phyloP scores from a whole-genome alignment of 2,888 invertebrate species.

The Microchrysa polita region DNA sequence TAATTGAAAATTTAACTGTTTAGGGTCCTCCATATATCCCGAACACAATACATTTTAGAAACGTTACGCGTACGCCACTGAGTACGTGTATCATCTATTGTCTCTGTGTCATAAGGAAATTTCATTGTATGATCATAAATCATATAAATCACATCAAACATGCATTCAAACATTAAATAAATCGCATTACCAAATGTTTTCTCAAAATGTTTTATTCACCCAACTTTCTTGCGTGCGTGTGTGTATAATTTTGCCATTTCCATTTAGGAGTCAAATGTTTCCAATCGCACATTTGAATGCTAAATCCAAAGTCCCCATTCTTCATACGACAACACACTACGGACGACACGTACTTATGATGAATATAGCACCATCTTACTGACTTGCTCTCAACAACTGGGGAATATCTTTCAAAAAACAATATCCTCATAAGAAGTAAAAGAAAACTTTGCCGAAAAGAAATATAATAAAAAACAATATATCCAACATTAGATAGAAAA shows the following conservation, averaged over 20 bases:
- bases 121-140: slow-evolving; percentile 61
- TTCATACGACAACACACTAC: too few species aligned
- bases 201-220: slow-evolving; percentile 53
- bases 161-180: slow-evolving; percentile 63
- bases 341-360: background rate
- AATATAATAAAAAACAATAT: slow-evolving; percentile 49
- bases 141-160: slow-evolving; percentile 65
- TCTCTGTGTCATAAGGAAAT: background rate
- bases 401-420: slow-evolving; percentile 24
- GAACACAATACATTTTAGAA: too few species aligned
- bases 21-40: too few species aligned
- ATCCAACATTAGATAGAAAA: slow-evolving; percentile 22
- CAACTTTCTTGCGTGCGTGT: too few species aligned
- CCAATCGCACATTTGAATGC: slow-evolving; percentile 23
- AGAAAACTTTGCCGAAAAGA: slow-evolving; percentile 47
- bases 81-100: slow-evolving; percentile 1
- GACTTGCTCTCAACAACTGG: slow-evolving; percentile 10
- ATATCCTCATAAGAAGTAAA: slow-evolving; percentile 35
- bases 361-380: slow-evolving; percentile 5
- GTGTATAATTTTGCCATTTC: slow-evolving; percentile 50
- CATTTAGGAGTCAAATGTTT: slow-evolving; percentile 24
- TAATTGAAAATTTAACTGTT: too few species aligned
- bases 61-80: too few species aligned
- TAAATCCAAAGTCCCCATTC: background rate
- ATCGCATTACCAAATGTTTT: slow-evolving; percentile 63